Evolutionary conservation across 2,113 vertebrate species (phyloP), one percentile per base, ranked within the genome.

Genomic region (Acanthochromis polyacanthus): DNA sequence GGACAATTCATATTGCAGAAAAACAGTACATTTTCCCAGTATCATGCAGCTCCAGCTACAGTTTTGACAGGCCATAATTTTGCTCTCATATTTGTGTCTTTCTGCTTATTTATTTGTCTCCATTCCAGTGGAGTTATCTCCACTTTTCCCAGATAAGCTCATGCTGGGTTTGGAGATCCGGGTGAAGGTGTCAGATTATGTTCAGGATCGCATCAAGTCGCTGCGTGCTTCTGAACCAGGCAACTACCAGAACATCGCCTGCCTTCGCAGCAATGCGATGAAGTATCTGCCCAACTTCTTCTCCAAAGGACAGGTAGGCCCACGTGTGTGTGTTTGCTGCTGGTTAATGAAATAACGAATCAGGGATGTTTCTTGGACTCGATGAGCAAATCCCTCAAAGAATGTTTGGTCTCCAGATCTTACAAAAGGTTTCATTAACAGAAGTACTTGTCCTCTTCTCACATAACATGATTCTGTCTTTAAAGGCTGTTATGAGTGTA

Each of bases 231-330:
- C 94, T 10, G 90, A 96, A 0, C 92, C 93, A 2, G 96, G 96
- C 5, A 89, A 88, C 30, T 98, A 96, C 91, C 96, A 97, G 94
- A 98, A 98, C 92, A 96, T 98, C 2, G 96, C 97, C 77, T 98
- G 97, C 84, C 80, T 98, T 62, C 95, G 97, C 50, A 96, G 96
- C 87, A 98, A 98, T 38, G 97, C 97, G n/a, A 98, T 98, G 97
- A 98, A 98, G 80, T 96, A 98, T 70, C 94, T 98, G 61, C 97
- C 97, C 56, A 98, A 97, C 93, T 98, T 96, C 92, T 98, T 98
- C 84, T 64, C 2, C n/a, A 98, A 98, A 85, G 96, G 95, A 75
- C 97, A 98, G 96, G 97, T 98, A 66, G 56, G 79, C 66, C 58
- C 28, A 16, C 0, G 0, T 7, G 6, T 66, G 8, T 32, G 12